These are phyloP conservation scores for Acanthisitta chloris DNA, from an alignment of 2,113 vertebrate genomes.

Conservation along the genomic window DNA sequence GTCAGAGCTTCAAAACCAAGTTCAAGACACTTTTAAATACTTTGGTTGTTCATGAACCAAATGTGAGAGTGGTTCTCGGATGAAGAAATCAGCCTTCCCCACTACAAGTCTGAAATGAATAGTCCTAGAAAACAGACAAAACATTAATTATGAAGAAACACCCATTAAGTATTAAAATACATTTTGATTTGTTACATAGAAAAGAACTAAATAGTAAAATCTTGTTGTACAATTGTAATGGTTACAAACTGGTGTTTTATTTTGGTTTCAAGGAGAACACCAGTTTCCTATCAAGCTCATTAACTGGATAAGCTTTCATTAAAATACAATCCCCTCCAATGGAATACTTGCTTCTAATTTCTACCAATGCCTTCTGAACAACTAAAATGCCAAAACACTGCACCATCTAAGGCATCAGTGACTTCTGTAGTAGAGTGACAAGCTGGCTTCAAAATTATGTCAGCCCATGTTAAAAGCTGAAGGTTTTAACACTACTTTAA, in stretches of 20 bases:
- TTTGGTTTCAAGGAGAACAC: not conserved
- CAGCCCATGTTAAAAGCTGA: not conserved
- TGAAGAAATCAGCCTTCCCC: not conserved
- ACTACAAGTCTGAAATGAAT: not conserved
- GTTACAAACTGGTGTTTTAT: not conserved
- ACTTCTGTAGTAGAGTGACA: slow-evolving; percentile 27
- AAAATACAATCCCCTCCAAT: slow-evolving; percentile 28
- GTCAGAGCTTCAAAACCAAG: not conserved
- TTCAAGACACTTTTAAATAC: not conserved
- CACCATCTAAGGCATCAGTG: slow-evolving; percentile 24
- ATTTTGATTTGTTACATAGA: not conserved
- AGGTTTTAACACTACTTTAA: not conserved
- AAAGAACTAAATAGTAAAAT: not conserved
- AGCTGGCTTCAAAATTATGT: slow-evolving; percentile 25
- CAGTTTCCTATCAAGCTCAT: slow-evolving; percentile 15
- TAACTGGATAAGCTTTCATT: slow-evolving; percentile 35
- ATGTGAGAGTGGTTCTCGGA: not conserved
- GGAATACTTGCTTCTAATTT: slow-evolving; percentile 27
- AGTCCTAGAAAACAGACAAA: not conserved
- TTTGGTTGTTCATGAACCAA: not conserved
- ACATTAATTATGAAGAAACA: not conserved
- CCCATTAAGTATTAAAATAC: not conserved
- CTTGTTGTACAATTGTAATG: not conserved
- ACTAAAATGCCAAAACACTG: slow-evolving; percentile 52
- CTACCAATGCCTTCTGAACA: slow-evolving; percentile 23